Percentiles rank a stretch among this genome's conserved stretches.
These are phyloP conservation scores for Heliconius eleuchia DNA, from an alignment of 1,140 invertebrate genomes.

Conservation along the genomic window DNA sequence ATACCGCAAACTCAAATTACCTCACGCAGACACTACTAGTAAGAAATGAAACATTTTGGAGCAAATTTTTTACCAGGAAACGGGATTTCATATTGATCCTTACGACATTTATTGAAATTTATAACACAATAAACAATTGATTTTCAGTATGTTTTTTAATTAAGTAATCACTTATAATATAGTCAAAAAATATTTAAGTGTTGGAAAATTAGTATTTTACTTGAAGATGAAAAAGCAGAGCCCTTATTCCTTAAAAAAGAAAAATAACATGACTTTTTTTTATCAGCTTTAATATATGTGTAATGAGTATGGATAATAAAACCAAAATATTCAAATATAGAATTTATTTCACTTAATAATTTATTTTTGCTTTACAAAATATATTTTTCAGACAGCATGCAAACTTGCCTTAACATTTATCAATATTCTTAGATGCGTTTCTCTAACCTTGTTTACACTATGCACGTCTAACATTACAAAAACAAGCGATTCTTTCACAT, in stretches of 20 bases:
- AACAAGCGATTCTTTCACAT: constrained; percentile 6
- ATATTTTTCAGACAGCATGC: background rate
- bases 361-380: constrained; percentile 16
- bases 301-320: constrained; percentile 4
- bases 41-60: background rate
- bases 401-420: background rate
- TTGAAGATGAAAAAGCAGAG: too few relatives aligned
- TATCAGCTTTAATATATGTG: too few relatives aligned
- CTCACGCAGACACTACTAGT: constrained; percentile 7
- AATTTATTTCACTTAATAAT: constrained; percentile 25
- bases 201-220: too few relatives aligned
- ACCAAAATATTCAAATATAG: constrained; percentile 27
- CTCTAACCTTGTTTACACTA: background rate
- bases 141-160: constrained; percentile 49
- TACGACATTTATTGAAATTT: constrained; percentile 55
- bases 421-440: background rate
- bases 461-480: constrained; percentile 2
- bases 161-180: background rate
- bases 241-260: too few relatives aligned
- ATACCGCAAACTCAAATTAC: background rate
- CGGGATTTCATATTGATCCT: constrained; percentile 44
- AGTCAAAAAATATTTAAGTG: too few relatives aligned
- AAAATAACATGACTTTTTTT: too few relatives aligned
- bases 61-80: constrained; percentile 30
- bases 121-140: constrained; percentile 61